These are phyloP conservation scores for Philereme vetulata DNA, from an alignment of 2,888 invertebrate species.

Conservation along the genomic window DNA sequence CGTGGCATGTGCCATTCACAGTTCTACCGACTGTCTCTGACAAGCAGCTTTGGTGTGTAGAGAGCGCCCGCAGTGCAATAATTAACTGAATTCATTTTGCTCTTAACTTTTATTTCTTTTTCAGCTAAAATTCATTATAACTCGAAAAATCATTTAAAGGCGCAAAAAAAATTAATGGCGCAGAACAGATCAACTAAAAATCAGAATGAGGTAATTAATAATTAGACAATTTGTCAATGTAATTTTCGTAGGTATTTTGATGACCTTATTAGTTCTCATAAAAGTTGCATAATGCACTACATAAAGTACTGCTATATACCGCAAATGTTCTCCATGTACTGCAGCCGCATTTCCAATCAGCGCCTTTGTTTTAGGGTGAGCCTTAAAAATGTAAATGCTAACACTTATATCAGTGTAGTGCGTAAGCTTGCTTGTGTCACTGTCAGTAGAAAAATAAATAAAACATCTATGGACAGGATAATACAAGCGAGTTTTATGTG, in stretches of 20 bases:
- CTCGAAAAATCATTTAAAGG: conserved; percentile 69
- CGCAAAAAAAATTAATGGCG: conserved; percentile 64
- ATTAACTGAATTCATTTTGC: not conserved
- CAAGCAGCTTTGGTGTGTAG: too few relatives aligned
- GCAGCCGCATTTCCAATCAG: too few relatives aligned
- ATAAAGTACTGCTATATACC: too few relatives aligned
- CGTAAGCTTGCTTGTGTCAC: conserved; percentile 51
- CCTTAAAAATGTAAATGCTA: too few relatives aligned
- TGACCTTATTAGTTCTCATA: conserved; percentile 61
- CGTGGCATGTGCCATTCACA: too few relatives aligned
- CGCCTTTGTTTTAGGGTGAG: too few relatives aligned
- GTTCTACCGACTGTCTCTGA: too few relatives aligned
- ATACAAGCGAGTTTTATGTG: conserved; percentile 64
- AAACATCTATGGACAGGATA: conserved; percentile 44
- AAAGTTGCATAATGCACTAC: conserved; percentile 26
- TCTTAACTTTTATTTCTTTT: conserved; percentile 41
- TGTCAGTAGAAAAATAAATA: conserved; percentile 36
- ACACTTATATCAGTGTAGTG: too few relatives aligned
- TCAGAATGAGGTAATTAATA: conserved; percentile 67
- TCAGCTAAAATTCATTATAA: conserved; percentile 72
- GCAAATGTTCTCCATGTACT: too few relatives aligned
- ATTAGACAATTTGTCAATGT: conserved; percentile 66
- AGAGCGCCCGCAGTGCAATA: not conserved
- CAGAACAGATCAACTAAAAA: conserved; percentile 36
- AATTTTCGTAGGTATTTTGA: conserved; percentile 66